Evolutionary conservation across 2,888 invertebrate species (phyloP).

Genomic region (Dicycla oo): DNA sequence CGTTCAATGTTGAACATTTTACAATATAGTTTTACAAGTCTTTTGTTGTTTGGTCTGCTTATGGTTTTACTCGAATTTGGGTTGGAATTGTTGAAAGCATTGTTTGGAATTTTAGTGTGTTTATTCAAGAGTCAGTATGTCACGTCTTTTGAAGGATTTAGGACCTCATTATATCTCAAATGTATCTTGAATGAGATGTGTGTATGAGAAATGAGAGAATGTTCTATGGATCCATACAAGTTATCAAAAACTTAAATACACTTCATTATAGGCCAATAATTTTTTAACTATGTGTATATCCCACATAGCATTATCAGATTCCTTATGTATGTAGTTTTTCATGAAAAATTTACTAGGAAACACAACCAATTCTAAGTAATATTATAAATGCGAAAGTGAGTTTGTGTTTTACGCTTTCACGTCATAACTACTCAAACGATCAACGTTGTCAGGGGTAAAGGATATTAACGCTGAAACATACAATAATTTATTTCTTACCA

Average conservation of each 20-base stretch:
- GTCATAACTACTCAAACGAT: too few relatives aligned
- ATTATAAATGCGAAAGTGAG: too few relatives aligned
- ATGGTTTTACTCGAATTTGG: conserved; percentile 30
- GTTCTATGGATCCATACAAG: background rate
- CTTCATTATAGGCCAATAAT: background rate
- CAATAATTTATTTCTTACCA: too few relatives aligned
- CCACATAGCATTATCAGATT: background rate
- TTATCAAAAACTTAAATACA: too few relatives aligned
- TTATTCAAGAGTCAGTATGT: background rate
- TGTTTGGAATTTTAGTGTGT: conserved; percentile 1
- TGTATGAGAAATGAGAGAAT: background rate
- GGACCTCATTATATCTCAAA: background rate
- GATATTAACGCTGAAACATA: too few relatives aligned
- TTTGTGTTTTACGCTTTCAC: too few relatives aligned
- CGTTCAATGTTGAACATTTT: conserved; percentile 58
- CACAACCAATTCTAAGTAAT: conserved; percentile 42
- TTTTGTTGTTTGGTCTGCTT: conserved; percentile 46
- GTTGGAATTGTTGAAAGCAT: conserved; percentile 21
- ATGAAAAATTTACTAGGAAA: conserved; percentile 12
- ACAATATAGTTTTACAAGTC: conserved; percentile 60
- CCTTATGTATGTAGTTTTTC: background rate
- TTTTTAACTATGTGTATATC: background rate
- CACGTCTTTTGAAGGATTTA: background rate
- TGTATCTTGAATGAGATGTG: background rate
- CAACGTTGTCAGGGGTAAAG: too few relatives aligned